Evolutionary conservation across 2,888 invertebrate genomes (phyloP).

Genomic region (Calliopum simillimum): DNA sequence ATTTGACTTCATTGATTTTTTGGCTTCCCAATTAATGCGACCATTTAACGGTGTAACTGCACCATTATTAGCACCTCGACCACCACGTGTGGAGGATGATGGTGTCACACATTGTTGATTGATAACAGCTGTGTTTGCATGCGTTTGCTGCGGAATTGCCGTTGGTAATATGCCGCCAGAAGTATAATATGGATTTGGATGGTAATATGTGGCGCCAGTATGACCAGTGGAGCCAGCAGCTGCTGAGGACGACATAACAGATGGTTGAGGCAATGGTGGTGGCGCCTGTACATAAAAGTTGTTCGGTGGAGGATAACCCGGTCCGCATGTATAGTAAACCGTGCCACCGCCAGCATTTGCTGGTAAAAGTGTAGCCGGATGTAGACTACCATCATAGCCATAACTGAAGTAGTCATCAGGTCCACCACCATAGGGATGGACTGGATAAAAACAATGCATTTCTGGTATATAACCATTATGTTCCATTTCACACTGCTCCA

Average conservation of each 20-base stretch:
- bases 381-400: conserved; percentile 48
- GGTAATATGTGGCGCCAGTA: background rate
- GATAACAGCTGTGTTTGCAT: conserved; percentile 6
- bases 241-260: conserved; percentile 18
- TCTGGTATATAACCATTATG: conserved; percentile 45
- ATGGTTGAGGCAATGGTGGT: conserved; percentile 30
- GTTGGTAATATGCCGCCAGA: background rate
- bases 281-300: conserved; percentile 47
- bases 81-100: conserved; percentile 1
- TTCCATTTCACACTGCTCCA: conserved; percentile 41
- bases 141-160: background rate
- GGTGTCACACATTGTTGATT: conserved; percentile 16
- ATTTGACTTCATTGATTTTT: conserved; percentile 54
- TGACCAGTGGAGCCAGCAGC: background rate
- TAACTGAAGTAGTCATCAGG: conserved; percentile 51
- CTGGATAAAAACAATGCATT: conserved; percentile 45
- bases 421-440: conserved; percentile 38
- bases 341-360: conserved; percentile 38
- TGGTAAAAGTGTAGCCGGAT: conserved; percentile 46
- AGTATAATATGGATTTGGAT: conserved; percentile 16
- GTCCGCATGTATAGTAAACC: conserved; percentile 41
- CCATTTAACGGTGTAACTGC: conserved; percentile 42
- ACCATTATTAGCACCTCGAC: conserved; percentile 27
- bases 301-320: conserved; percentile 39
- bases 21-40: conserved; percentile 54